Evolutionary conservation across 2,113 vertebrate genomes (phyloP).

Genomic region (Sclerurus mexicanus): DNA sequence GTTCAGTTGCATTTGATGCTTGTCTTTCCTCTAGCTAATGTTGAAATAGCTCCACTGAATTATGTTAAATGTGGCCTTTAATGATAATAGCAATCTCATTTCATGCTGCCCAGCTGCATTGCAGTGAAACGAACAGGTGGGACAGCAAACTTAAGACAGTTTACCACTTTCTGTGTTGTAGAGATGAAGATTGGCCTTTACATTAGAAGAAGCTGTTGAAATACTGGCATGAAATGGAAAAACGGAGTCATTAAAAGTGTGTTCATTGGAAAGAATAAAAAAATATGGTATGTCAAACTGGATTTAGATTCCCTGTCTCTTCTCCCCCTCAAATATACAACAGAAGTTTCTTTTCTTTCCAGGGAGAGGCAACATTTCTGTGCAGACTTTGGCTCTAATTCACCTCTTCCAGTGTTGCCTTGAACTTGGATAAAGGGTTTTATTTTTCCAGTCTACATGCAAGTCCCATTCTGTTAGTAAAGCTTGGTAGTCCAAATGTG

Average conservation of each 20-base stretch:
- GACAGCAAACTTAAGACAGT: not conserved
- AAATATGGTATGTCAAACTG: not conserved
- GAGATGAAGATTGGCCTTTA: not conserved
- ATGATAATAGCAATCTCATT: not conserved
- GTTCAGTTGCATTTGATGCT: not conserved
- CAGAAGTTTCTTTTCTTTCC: not conserved
- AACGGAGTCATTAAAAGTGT: not conserved
- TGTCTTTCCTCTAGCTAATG: not conserved
- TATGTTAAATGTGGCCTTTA: not conserved
- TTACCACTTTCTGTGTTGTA: not conserved
- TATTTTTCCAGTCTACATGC: not conserved
- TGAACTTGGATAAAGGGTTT: not conserved
- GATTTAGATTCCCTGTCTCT: not conserved
- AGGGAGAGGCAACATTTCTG: not conserved
- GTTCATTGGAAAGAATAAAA: not conserved
- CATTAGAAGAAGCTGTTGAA: not conserved
- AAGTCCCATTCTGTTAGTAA: not conserved
- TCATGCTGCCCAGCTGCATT: not conserved
- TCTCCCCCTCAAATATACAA: not conserved
- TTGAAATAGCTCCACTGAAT: not conserved
- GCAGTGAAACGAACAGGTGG: not conserved
- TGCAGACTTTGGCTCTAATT: not conserved
- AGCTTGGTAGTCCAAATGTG: not conserved
- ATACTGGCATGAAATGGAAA: not conserved
- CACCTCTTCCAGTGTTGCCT: not conserved